Evolutionary conservation across 2,113 vertebrate species (phyloP).

Genomic region (Pteronura brasiliensis): DNA sequence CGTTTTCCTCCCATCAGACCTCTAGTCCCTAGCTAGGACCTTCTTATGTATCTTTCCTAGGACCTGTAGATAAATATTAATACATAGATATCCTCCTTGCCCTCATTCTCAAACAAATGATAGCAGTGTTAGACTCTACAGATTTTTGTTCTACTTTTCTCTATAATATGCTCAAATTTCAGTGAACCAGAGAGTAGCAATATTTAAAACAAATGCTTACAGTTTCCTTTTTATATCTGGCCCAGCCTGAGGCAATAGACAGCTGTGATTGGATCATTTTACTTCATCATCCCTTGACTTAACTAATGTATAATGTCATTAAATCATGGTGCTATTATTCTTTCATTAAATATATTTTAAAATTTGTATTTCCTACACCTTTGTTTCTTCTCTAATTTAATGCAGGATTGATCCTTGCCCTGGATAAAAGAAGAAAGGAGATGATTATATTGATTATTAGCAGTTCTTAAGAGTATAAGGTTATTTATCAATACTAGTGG

Average conservation of each 20-base stretch:
- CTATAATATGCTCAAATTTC: background rate
- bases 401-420: background rate
- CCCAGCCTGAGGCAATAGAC: background rate
- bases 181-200: background rate
- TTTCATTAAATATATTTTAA: background rate
- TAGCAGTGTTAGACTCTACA: background rate
- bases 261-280: background rate
- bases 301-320: background rate
- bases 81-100: background rate
- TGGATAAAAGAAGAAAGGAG: conserved; percentile 13
- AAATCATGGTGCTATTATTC: background rate
- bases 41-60: background rate
- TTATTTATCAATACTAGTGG: background rate
- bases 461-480: background rate
- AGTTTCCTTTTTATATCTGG: background rate
- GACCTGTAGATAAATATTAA: background rate
- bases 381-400: background rate
- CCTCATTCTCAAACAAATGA: background rate
- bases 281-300: background rate
- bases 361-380: background rate
- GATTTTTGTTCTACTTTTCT: background rate
- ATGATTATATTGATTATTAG: background rate
- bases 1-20: background rate
- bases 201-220: background rate
- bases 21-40: background rate